Evolutionary conservation across 2,113 vertebrate genomes (phyloP), one percentile per base, ranked within the genome.

Genomic region (Dicaeum eximium): DNA sequence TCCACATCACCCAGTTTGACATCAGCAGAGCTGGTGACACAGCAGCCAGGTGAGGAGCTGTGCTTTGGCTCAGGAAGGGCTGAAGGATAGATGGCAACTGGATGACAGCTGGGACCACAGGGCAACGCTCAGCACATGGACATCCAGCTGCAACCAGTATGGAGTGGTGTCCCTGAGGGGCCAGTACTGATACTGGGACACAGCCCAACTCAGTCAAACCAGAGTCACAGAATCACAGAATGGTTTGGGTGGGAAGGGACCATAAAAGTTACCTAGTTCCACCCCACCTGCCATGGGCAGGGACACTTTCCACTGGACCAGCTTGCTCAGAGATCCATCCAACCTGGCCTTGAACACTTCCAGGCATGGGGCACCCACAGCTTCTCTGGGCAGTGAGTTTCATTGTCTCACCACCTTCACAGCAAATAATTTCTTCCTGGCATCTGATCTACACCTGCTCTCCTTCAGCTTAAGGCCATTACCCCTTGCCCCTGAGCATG

Each of bases 21-120:
- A 6, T 50, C 54, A 40, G 31, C 37, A 48, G 35, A 56, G 50
- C 54, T 48, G n/a, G 23, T 3, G 5, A 23, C 1, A 2, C 1
- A 2, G 71, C 60, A 61, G 57, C 23, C 17, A 8, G 42, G 14
- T 1, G 3, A 17, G 53, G 40, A 83, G 25, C 45, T 56, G 22
- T 14, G 19, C 11, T 2, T 42, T 7, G 11, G 23, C 57, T 80
- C 7, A 2, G 37, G 11, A 30, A 62, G 38, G 38, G 37, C 28
- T 0, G 1, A 19, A 48, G 3, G 5, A 14, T 14, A 17, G 54
- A 22, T 7, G 19, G 57, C 31, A 25, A 10, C 58, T 40, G 27
- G 8, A 21, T 19, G 12, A 6, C 40, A 72, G 47, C 50, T 9
- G 6, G 37, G 21, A 33, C 38, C 51, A 15, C n/a, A 30, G 42